Percentiles rank a stretch among this genome's conserved stretches.
phyloP scores from a whole-genome alignment of 2,888 invertebrate species.

The Melikaiella ostensackeni region DNA sequence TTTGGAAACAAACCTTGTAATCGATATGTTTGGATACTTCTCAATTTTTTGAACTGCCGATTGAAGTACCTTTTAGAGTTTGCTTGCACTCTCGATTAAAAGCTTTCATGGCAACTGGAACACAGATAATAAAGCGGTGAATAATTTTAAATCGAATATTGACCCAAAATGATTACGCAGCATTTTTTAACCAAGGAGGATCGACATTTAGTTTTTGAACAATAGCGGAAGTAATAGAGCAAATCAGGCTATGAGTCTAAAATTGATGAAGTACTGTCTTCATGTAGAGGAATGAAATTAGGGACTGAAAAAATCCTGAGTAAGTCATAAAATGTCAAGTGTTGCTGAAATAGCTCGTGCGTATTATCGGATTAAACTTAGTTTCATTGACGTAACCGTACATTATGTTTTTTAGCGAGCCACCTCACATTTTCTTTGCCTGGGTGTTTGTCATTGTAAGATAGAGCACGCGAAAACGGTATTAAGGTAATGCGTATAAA shows the following conservation, averaged over 20 bases:
- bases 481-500: constrained; percentile 29
- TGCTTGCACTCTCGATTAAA: not conserved
- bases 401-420: not conserved
- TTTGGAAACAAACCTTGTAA: too few relatives aligned
- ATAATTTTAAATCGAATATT: too few relatives aligned
- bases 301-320: not conserved
- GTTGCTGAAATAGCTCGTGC: not conserved
- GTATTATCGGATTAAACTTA: constrained; percentile 22
- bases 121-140: too few relatives aligned
- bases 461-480: constrained; percentile 26
- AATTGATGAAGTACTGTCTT: too few relatives aligned
- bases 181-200: too few relatives aligned
- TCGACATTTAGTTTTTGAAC: too few relatives aligned
- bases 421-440: constrained; percentile 17
- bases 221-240: too few relatives aligned
- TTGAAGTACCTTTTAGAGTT: not conserved
- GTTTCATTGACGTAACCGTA: not conserved
- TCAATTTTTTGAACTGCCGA: too few relatives aligned
- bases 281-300: not conserved
- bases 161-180: too few relatives aligned
- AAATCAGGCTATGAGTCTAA: too few relatives aligned
- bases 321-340: not conserved
- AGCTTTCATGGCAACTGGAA: not conserved
- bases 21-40: too few relatives aligned
- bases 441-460: constrained; percentile 30